Conservation (phyloP, 1,140 invertebrate species). For the Drosophila auraria region DNA sequence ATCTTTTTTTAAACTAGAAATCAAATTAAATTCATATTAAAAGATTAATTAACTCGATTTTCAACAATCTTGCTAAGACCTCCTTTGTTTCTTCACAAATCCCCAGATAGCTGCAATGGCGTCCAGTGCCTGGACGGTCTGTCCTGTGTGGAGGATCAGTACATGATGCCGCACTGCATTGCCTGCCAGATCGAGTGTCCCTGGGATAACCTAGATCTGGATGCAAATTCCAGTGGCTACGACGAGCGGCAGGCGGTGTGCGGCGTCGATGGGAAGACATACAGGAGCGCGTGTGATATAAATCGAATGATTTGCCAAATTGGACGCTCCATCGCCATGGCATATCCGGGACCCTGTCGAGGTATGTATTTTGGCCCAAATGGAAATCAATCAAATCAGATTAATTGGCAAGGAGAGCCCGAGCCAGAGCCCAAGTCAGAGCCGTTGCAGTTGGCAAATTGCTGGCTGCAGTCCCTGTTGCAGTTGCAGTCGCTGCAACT, state of each 20-base stretch:
- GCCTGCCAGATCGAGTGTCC: conserved; percentile 90
- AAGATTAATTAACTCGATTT: background rate
- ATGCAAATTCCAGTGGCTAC: conserved; percentile 45
- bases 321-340: conserved; percentile 92
- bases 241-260: conserved; percentile 89
- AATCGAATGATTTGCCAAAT: conserved; percentile 92
- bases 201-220: conserved; percentile 70
- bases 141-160: conserved; percentile 94
- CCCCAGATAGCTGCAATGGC: conserved; percentile 90
- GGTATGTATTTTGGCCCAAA: conserved; percentile 86
- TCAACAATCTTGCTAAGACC: background rate
- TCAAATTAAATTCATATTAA: too few relatives aligned
- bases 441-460: conserved; percentile 49
- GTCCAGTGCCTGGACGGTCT: conserved; percentile 92
- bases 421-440: background rate
- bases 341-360: conserved; percentile 94
- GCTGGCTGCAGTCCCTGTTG: conserved; percentile 37
- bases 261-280: conserved; percentile 94
- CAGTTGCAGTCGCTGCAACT: conserved; percentile 51
- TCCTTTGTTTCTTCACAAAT: conserved; percentile 45
- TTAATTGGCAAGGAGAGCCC: conserved; percentile 66
- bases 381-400: conserved; percentile 70
- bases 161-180: conserved; percentile 93
- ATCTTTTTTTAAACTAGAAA: too few relatives aligned
- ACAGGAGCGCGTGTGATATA: conserved; percentile 94